Evolutionary conservation across 2,113 vertebrate genomes (phyloP).

Genomic region (Caranx ignobilis): DNA sequence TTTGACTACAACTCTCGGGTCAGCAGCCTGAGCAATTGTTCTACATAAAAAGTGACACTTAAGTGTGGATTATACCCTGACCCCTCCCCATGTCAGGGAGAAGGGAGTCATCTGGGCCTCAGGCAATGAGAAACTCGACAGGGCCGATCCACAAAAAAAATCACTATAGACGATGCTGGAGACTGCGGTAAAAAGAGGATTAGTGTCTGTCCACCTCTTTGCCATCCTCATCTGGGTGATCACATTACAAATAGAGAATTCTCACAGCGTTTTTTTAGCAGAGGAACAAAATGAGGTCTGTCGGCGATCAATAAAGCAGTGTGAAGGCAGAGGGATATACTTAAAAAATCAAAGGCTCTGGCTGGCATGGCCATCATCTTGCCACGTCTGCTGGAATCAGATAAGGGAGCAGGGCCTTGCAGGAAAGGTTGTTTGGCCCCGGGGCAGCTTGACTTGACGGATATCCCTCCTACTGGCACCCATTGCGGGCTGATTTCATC

Average conservation of each 20-base stretch:
- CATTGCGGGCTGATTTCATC: constrained; percentile 62
- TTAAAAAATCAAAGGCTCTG: constrained; percentile 73
- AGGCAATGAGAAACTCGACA: constrained; percentile 34
- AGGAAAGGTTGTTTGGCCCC: constrained; percentile 69
- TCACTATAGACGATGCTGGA: constrained; percentile 25
- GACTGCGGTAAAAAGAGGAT: constrained; percentile 42
- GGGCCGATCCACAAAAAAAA: constrained; percentile 44
- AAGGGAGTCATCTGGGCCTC: constrained; percentile 20
- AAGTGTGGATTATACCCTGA: constrained; percentile 25
- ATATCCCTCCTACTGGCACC: constrained; percentile 65
- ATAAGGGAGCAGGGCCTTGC: constrained; percentile 71
- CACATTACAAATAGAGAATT: constrained; percentile 67
- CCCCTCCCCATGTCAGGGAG: background rate
- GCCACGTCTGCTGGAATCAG: constrained; percentile 77
- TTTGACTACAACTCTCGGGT: constrained; percentile 5
- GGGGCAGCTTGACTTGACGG: constrained; percentile 62
- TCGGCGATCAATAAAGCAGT: constrained; percentile 76
- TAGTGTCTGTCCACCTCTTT: constrained; percentile 52
- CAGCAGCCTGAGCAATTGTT: constrained; percentile 14
- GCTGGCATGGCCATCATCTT: constrained; percentile 74
- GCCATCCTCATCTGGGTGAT: constrained; percentile 62
- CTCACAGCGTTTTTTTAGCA: constrained; percentile 45
- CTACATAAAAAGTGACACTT: constrained; percentile 23
- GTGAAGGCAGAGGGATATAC: constrained; percentile 65
- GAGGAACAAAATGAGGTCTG: constrained; percentile 70